Evolutionary conservation across 2,888 invertebrate species (phyloP).

Genomic region (Agrilus mali): DNA sequence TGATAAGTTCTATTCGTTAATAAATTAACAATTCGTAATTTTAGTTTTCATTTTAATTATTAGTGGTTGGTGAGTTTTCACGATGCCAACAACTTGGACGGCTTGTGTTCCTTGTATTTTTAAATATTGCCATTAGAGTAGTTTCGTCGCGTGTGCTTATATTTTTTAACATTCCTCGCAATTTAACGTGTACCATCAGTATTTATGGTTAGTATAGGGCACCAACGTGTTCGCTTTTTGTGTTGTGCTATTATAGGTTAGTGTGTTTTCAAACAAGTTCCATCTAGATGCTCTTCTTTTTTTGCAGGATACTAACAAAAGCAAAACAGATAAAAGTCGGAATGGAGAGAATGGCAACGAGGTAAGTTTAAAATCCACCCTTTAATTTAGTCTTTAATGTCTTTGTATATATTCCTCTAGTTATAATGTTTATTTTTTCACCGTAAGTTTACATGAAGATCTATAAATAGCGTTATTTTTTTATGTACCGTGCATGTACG

Average conservation of each 20-base stretch:
- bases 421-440: slow-evolving; percentile 9
- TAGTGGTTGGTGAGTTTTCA: too few species aligned
- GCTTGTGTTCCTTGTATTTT: too few species aligned
- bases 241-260: slow-evolving; percentile 17
- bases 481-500: not conserved
- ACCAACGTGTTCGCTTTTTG: slow-evolving; percentile 3
- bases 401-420: slow-evolving; percentile 5
- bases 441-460: slow-evolving; percentile 13
- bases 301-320: slow-evolving; percentile 43
- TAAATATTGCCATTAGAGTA: too few species aligned
- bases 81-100: too few species aligned
- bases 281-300: slow-evolving; percentile 25
- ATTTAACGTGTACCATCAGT: slow-evolving; percentile 6
- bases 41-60: too few species aligned
- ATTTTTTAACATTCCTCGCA: slow-evolving; percentile 15
- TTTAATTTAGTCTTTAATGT: slow-evolving; percentile 8
- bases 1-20: too few species aligned
- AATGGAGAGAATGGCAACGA: slow-evolving; percentile 44
- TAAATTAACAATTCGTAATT: too few species aligned
- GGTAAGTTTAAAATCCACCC: slow-evolving; percentile 33
- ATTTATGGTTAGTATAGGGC: slow-evolving; percentile 15
- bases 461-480: slow-evolving; percentile 10
- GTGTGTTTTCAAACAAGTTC: slow-evolving; percentile 16
- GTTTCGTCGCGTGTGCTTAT: slow-evolving; percentile 7
- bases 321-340: slow-evolving; percentile 41